Base-by-base conservation (phyloP, 2,888 invertebrate species). In the Caenorhabditis sulstoni region DNA sequence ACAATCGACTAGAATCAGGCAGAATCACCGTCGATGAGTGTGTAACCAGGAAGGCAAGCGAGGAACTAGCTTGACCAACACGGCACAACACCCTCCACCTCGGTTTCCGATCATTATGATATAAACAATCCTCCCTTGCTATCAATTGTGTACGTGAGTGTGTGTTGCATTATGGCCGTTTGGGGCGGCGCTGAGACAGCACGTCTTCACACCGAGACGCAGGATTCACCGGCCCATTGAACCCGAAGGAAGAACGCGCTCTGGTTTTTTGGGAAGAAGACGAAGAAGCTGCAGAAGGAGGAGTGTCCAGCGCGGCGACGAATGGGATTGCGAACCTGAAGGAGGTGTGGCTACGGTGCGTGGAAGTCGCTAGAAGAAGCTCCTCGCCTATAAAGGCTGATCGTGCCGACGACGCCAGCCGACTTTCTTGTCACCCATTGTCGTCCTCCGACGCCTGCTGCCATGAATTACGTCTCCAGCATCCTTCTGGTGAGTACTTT, bases 251-350 rank as follows among this genome's bases (percentile, higher is more conserved):
- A 62, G 71, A 62, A 68, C 68, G 57, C 62, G 53, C 70, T 61
- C 70, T 70, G 62, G 71, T 71, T 71, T 71, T 71, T 71, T 71
- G 71, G 55, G 23, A 61, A 55, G 55, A 55, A 14, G 58, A 52
- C 53, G 70, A 45, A 52, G 62, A 52, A 53, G 61, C 57, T 57
- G 58, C 49, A 39, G 49, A 37, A 57, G 57, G 35, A 37, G 44
- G 55, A 55, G 47, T 62, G 55, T 53, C 55, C 52, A 53, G 55
- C 53, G 49, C 35, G 55, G 58, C 58, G 50, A 61, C 68, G 62
- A 71, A 71, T 71, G 71, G 62, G 71, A 71, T 71, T 71, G 62
- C 71, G 71, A 71, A 71, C 71, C 71, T 71, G 71, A 71, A 71
- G 64, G 71, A 71, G 71, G 71, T 71, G 71, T 71, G 71, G 71